These are phyloP conservation scores for Achlya flavicornis DNA, from an alignment of 2,888 invertebrate species.

Conservation along the genomic window DNA sequence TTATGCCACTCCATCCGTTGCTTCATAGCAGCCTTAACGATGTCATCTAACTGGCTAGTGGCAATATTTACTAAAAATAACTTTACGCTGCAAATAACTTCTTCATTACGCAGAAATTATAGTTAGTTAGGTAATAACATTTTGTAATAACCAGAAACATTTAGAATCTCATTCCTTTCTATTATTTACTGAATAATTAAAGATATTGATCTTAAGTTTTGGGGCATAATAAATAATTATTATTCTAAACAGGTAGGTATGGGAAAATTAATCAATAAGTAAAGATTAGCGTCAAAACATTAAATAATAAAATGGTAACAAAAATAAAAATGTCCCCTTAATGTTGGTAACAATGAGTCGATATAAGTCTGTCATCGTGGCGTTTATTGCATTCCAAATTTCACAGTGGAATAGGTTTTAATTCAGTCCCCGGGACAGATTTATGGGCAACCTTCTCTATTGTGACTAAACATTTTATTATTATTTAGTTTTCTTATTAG, in stretches of 20 bases:
- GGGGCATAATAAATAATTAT: too few relatives aligned
- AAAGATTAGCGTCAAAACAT: background rate
- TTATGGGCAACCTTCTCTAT: constrained; percentile 59
- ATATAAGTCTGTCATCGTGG: constrained; percentile 59
- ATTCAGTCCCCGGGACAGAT: constrained; percentile 64
- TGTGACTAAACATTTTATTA: constrained; percentile 68
- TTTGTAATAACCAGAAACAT: background rate
- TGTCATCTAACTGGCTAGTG: constrained; percentile 6
- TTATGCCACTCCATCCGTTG: constrained; percentile 6
- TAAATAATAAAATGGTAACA: constrained; percentile 11
- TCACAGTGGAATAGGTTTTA: constrained; percentile 60
- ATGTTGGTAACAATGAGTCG: constrained; percentile 52
- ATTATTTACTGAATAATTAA: background rate
- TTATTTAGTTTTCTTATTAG: constrained; percentile 53
- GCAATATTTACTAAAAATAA: constrained; percentile 4
- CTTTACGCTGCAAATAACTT: constrained; percentile 5
- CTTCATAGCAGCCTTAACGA: constrained; percentile 7
- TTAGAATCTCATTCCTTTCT: background rate
- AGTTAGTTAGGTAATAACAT: background rate
- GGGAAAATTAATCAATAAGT: background rate
- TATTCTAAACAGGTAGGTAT: too few relatives aligned
- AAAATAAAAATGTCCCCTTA: constrained; percentile 39
- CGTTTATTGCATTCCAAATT: constrained; percentile 55
- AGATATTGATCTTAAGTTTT: too few relatives aligned
- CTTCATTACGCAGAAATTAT: constrained; percentile 8